Evolutionary conservation across 2,113 vertebrate species (phyloP).

Genomic region (Callorhinus ursinus): DNA sequence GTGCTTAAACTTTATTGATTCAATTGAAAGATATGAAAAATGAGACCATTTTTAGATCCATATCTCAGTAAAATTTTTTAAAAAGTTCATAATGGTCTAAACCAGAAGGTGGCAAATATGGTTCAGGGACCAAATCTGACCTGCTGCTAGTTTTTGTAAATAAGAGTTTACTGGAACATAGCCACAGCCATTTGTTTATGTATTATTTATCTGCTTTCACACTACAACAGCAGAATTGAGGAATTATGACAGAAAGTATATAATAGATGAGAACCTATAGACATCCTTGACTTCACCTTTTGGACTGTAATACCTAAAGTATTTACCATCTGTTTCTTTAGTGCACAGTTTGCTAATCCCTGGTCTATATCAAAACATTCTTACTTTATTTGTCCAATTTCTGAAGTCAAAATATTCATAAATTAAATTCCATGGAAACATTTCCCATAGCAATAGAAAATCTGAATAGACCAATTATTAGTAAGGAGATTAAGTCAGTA

Average conservation of each 20-base stretch:
- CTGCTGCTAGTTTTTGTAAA: background rate
- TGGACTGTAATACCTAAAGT: background rate
- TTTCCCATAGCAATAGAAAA: background rate
- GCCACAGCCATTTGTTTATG: background rate
- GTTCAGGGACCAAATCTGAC: background rate
- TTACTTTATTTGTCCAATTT: background rate
- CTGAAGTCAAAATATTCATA: background rate
- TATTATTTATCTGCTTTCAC: background rate
- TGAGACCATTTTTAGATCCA: background rate
- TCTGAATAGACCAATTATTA: background rate
- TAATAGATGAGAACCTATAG: background rate
- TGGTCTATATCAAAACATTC: background rate
- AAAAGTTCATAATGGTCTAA: background rate
- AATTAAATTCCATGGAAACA: background rate
- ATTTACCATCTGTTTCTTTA: background rate
- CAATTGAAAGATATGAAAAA: background rate
- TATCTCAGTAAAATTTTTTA: background rate
- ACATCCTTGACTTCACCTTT: background rate
- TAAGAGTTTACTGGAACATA: background rate
- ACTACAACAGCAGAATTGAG: background rate
- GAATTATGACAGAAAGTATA: background rate
- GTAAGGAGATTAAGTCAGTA: background rate
- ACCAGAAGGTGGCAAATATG: background rate
- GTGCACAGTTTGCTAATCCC: background rate
- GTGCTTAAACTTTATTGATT: background rate